Conservation (phyloP, 2,113 vertebrate species). For the Epinephelus moara region DNA sequence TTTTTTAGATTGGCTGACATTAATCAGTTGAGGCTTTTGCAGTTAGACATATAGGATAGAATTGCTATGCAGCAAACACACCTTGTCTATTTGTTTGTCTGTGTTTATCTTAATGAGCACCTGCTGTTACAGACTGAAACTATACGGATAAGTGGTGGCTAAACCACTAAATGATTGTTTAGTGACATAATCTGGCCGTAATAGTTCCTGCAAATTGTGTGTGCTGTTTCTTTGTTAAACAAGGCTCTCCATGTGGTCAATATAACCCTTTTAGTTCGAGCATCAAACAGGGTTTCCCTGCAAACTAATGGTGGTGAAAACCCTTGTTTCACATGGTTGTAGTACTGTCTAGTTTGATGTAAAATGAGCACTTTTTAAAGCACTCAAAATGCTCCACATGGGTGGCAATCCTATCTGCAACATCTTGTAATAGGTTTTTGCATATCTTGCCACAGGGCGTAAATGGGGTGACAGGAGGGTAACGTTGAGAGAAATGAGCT, state of each 20-base stretch:
- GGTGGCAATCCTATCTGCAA: constrained; percentile 17
- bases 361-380: not conserved
- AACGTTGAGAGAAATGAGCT: constrained; percentile 55
- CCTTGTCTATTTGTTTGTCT: not conserved
- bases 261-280: too few relatives aligned
- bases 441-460: constrained; percentile 47
- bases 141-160: not conserved
- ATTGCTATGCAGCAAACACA: not conserved
- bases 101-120: not conserved
- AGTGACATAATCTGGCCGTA: not conserved
- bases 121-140: not conserved
- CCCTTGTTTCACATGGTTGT: not conserved
- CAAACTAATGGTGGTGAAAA: not conserved
- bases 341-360: constrained; percentile 1
- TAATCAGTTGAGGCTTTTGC: not conserved
- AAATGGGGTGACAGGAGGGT: constrained; percentile 54
- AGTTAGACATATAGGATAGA: too few relatives aligned
- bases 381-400: constrained; percentile 1
- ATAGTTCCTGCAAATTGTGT: not conserved
- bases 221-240: constrained; percentile 13
- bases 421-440: constrained; percentile 53
- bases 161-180: constrained; percentile 5
- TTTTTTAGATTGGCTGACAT: not conserved
- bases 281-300: not conserved
- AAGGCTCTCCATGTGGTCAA: not conserved